Base-by-base conservation (phyloP, 2,888 invertebrate species). In the Cryptus armator region DNA sequence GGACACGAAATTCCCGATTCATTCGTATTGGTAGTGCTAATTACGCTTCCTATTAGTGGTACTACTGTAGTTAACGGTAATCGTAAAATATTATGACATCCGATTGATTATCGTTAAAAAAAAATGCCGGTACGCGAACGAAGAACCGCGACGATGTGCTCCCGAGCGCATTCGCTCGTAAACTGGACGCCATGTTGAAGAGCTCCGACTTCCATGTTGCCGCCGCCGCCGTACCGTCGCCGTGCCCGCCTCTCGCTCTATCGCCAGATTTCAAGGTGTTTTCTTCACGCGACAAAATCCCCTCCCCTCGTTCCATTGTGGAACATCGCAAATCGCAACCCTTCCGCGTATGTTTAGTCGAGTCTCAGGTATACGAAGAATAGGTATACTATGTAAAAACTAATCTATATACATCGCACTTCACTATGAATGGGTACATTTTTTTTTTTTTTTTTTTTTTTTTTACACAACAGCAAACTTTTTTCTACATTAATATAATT, bases 171-270 rank as follows among this genome's bases (percentile, higher is more conserved):
- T 87, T 87, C 90, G 88, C 89, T 89, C 88, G 89, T 89, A 86
- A 90, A 91, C 91, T 91, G 90, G 89, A 77, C 87, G 91, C 91
- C 92, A 91, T 91, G 87, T 92, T 92, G 90, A 86, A 81, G 83
- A 87, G 82, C 62, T 62, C 14, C 29, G 68, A 84, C 87, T 86
- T 79, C 83, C 83, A 83, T 87, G 87, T 86, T 87, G 87, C 86
- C 87, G 74, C 64, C 83, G 88, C 85, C 89, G 87, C 90, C 90
- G 72, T 24, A 24, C 83, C 83, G 79, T 72, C 83, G 51, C 51
- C 62, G 59, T 51, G 62, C 77, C n/a, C 62, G 81, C 84, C 51
- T 70, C 43, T 79, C 37, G 82, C 86, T 79, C 83, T 70, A 80
- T 83, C 46, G 53, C 64, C 56, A 10, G 10, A 24, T 24, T 19